Evolutionary conservation across 1,140 invertebrate species (phyloP).

Genomic region (Ceratoteleas bidentatus): DNA sequence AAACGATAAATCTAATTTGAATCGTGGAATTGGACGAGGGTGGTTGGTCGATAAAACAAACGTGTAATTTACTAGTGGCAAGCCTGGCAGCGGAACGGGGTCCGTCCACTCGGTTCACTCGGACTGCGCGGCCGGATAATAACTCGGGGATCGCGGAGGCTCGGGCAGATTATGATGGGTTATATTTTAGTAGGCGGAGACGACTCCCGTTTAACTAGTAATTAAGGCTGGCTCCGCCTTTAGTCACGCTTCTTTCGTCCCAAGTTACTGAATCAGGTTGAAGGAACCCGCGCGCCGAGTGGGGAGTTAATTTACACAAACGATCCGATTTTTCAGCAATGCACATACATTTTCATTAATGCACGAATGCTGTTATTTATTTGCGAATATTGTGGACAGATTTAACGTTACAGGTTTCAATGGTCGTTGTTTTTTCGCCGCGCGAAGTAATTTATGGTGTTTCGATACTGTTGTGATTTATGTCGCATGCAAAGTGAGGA

Average conservation of each 20-base stretch:
- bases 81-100: slow-evolving; percentile 57
- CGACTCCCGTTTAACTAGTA: slow-evolving; percentile 80
- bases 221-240: slow-evolving; percentile 78
- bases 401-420: slow-evolving; percentile 52
- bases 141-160: slow-evolving; percentile 56
- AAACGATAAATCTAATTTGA: slow-evolving; percentile 71
- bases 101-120: slow-evolving; percentile 43
- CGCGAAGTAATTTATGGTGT: slow-evolving; percentile 38
- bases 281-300: slow-evolving; percentile 25
- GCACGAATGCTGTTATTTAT: slow-evolving; percentile 56
- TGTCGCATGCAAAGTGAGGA: slow-evolving; percentile 53
- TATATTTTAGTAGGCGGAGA: slow-evolving; percentile 79
- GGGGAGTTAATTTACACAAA: slow-evolving; percentile 60
- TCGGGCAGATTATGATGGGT: slow-evolving; percentile 75
- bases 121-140: slow-evolving; percentile 61
- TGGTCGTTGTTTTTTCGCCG: slow-evolving; percentile 42
- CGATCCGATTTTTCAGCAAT: slow-evolving; percentile 56
- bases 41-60: slow-evolving; percentile 74
- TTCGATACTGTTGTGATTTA: slow-evolving; percentile 57
- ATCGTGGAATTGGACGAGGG: slow-evolving; percentile 46
- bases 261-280: slow-evolving; percentile 62
- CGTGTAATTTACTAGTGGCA: slow-evolving; percentile 80
- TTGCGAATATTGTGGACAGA: slow-evolving; percentile 47
- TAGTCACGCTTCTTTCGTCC: slow-evolving; percentile 72
- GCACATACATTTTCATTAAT: slow-evolving; percentile 65